Conservation (phyloP, 2,797 vertebrate genomes). For the Cuniculus paca region DNA sequence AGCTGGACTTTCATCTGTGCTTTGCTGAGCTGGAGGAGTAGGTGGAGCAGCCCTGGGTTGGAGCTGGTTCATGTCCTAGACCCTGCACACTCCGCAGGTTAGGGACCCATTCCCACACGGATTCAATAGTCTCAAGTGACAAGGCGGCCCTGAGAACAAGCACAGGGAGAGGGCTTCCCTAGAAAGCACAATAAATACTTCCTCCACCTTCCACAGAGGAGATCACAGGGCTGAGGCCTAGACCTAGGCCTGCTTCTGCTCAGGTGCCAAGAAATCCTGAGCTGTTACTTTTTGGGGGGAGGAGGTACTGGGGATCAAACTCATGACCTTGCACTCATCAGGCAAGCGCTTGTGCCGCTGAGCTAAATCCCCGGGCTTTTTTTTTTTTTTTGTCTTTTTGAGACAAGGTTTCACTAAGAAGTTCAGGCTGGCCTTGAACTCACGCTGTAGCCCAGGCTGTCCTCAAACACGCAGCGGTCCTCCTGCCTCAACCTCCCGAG, state of each 20-base stretch:
- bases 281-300: too few species aligned
- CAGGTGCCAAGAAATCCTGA: neutral
- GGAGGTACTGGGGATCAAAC: too few species aligned
- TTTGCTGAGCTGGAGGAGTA: neutral
- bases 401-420: too few species aligned
- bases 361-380: too few species aligned
- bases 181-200: neutral
- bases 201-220: neutral
- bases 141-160: neutral
- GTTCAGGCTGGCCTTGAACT: too few species aligned
- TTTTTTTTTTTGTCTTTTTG: too few species aligned
- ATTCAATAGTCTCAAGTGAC: slow-evolving; percentile 59
- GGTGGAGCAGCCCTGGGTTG: neutral
- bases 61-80: neutral
- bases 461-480: too few species aligned
- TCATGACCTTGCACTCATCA: too few species aligned
- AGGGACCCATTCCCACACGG: slow-evolving; percentile 4
- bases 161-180: neutral
- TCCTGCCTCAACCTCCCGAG: too few species aligned
- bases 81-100: neutral
- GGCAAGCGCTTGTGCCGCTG: too few species aligned
- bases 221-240: neutral
- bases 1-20: neutral
- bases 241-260: neutral
- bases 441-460: too few species aligned